A percentile compares a stretch with the other conserved stretches of the same genome.
Evolutionary conservation across 1,140 invertebrate species (phyloP).

Genomic region (Sinella curviseta): DNA sequence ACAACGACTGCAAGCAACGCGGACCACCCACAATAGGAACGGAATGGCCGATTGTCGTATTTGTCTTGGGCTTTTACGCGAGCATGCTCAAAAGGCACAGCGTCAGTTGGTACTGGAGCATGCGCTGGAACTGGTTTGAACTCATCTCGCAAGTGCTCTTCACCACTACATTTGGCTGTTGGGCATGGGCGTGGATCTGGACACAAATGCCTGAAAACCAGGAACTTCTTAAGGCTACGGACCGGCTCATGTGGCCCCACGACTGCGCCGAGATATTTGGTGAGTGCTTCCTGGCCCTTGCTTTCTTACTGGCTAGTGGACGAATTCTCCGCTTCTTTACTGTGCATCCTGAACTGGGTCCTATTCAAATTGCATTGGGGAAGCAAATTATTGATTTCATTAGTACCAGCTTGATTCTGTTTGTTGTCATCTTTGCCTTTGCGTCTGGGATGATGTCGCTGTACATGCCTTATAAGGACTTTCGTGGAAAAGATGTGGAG

Average conservation of each 20-base stretch:
- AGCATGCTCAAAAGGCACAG: background rate
- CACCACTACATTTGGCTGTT: background rate
- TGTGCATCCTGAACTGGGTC: background rate
- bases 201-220: background rate
- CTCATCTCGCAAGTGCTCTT: background rate
- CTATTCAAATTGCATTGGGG: background rate
- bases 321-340: background rate
- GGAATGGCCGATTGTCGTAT: slow-evolving; percentile 3
- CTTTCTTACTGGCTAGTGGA: background rate
- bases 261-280: background rate
- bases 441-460: background rate
- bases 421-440: background rate
- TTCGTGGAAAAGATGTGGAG: background rate
- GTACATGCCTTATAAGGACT: background rate
- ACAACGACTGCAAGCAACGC: background rate
- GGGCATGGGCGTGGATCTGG: background rate
- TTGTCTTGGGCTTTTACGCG: background rate
- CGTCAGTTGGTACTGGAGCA: background rate
- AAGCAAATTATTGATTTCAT: background rate
- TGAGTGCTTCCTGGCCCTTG: background rate
- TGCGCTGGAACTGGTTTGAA: background rate
- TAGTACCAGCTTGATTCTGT: background rate
- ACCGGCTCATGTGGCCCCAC: background rate
- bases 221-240: background rate
- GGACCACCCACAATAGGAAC: slow-evolving; percentile 13